Percentiles rank a stretch among this genome's conserved stretches.
These are phyloP conservation scores for Acholoe squamosa DNA, from an alignment of 2,888 invertebrate species.

Conservation along the genomic window DNA sequence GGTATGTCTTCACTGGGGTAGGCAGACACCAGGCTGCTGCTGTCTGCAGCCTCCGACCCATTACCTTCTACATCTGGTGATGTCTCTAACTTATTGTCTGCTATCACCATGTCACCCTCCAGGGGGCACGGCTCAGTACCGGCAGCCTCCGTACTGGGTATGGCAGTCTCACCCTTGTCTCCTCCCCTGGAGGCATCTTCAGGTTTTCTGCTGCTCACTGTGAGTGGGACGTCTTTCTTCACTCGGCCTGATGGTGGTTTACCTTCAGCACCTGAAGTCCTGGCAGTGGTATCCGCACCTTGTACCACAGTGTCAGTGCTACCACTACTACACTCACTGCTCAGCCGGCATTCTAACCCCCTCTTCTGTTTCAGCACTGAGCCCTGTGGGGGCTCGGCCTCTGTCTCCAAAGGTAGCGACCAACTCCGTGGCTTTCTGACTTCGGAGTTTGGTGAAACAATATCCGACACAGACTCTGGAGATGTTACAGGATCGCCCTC, in stretches of 20 bases:
- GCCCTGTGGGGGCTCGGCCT: neutral
- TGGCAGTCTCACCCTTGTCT: too few species aligned
- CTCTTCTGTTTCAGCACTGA: conserved; percentile 23
- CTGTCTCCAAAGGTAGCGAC: conserved; percentile 12
- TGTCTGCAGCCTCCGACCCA: too few species aligned
- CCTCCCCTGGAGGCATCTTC: neutral
- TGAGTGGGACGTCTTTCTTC: neutral
- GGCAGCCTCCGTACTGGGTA: too few species aligned
- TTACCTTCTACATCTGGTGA: too few species aligned
- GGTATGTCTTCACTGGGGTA: conserved; percentile 63
- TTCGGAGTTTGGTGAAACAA: neutral
- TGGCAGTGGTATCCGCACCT: neutral
- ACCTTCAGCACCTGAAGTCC: neutral
- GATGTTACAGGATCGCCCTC: conserved; percentile 6
- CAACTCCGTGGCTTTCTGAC: conserved; percentile 22
- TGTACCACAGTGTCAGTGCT: neutral
- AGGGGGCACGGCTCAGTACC: too few species aligned
- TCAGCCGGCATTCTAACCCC: neutral
- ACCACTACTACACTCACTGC: neutral
- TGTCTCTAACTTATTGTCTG: too few species aligned
- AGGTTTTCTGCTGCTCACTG: neutral
- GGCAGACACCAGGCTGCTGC: neutral
- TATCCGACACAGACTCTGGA: conserved; percentile 10
- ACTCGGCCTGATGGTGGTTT: neutral
- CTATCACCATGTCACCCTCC: too few species aligned